These are phyloP conservation scores for Drosophila oshimai DNA, from an alignment of 1,140 invertebrate genomes.

Conservation along the genomic window DNA sequence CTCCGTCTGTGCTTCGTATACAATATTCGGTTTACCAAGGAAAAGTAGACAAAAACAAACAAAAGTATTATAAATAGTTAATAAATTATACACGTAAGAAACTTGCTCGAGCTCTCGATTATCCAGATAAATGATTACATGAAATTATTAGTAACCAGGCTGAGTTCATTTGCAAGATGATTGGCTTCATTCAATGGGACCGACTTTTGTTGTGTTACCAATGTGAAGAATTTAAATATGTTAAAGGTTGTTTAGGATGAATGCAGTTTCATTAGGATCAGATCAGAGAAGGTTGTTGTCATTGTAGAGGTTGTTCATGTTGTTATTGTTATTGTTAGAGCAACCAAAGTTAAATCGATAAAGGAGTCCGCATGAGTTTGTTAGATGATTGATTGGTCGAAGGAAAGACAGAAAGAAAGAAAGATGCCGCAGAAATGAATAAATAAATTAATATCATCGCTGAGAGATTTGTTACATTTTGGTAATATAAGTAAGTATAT, in stretches of 20 bases:
- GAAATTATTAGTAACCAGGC: conserved; percentile 80
- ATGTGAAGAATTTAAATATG: neutral
- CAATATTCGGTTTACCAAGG: conserved; percentile 13
- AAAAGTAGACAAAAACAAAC: conserved; percentile 20
- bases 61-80: neutral
- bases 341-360: conserved; percentile 47
- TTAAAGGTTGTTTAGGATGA: conserved; percentile 4
- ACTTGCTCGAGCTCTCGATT: conserved; percentile 2
- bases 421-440: conserved; percentile 71
- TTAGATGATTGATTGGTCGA: conserved; percentile 50
- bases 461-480: conserved; percentile 55
- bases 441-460: conserved; percentile 73
- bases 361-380: conserved; percentile 60
- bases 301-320: conserved; percentile 9
- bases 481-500: conserved; percentile 47
- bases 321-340: conserved; percentile 29
- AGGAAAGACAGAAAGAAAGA: conserved; percentile 76
- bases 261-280: conserved; percentile 7
- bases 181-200: conserved; percentile 74
- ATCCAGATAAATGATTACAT: conserved; percentile 60
- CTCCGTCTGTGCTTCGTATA: conserved; percentile 20
- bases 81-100: neutral
- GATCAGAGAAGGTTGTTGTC: too few species aligned
- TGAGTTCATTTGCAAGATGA: conserved; percentile 74
- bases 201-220: conserved; percentile 38